Evolutionary conservation across 2,797 vertebrate species (phyloP).

Genomic region (Notoglanidium macrostoma): DNA sequence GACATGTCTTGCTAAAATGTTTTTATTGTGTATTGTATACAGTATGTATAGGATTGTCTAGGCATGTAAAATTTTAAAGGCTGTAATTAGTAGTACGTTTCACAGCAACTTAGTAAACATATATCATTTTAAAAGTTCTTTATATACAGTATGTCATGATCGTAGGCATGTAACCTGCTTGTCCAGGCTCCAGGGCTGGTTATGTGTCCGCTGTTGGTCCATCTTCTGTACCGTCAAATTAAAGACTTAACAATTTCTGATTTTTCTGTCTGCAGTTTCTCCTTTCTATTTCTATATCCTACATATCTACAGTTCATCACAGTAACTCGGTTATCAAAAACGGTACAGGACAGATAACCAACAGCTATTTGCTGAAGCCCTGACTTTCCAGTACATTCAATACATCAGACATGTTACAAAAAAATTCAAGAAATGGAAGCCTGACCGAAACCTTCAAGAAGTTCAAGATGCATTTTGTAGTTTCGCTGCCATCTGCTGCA

Average conservation of each 20-base stretch:
- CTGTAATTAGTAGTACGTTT: background rate
- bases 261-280: background rate
- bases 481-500: background rate
- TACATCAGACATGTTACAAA: background rate
- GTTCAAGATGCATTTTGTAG: background rate
- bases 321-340: background rate
- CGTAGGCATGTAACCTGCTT: background rate
- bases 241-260: background rate
- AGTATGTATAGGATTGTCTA: background rate
- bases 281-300: background rate
- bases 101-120: background rate
- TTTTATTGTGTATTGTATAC: background rate
- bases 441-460: background rate
- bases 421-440: background rate
- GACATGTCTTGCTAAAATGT: too few species aligned
- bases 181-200: too few species aligned
- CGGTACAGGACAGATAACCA: background rate
- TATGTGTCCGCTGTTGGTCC: background rate
- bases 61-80: background rate
- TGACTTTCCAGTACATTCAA: background rate
- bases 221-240: background rate
- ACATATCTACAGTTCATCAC: background rate
- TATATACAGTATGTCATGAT: background rate
- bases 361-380: background rate
- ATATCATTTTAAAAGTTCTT: background rate